These are phyloP conservation scores for Brachyopa scutellaris DNA, from an alignment of 2,888 invertebrate genomes.

Conservation along the genomic window DNA sequence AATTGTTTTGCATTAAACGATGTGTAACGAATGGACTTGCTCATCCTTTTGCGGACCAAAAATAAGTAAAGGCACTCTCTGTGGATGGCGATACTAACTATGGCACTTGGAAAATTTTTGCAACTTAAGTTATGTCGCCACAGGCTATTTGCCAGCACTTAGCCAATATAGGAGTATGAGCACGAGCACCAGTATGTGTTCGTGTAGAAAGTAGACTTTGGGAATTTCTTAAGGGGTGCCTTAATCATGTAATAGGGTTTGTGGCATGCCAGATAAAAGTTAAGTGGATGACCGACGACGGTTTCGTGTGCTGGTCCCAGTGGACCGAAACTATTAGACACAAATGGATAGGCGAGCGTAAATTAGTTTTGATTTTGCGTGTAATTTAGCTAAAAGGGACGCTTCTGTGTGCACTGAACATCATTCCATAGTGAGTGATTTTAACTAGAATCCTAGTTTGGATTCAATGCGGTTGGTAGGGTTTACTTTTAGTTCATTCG, in stretches of 20 bases:
- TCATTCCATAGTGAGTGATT: background rate
- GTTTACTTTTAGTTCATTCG: too few relatives aligned
- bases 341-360: conserved; percentile 4
- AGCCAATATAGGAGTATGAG: conserved; percentile 11
- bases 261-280: conserved; percentile 50
- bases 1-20: conserved; percentile 56
- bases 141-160: conserved; percentile 63
- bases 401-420: too few relatives aligned
- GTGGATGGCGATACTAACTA: background rate
- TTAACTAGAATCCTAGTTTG: background rate
- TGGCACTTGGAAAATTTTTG: conserved; percentile 41
- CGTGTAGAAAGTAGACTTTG: background rate
- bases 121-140: conserved; percentile 46
- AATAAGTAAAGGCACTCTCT: too few relatives aligned
- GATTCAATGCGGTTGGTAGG: too few relatives aligned
- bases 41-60: conserved; percentile 5
- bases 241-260: conserved; percentile 64
- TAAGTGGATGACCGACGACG: conserved; percentile 33
- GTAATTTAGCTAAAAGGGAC: conserved; percentile 1
- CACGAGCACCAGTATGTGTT: background rate
- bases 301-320: background rate
- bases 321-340: conserved; percentile 6
- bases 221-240: conserved; percentile 9
- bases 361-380: conserved; percentile 31
- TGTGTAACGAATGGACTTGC: conserved; percentile 50